phyloP scores from a whole-genome alignment of 1,140 invertebrate genomes.

The Adoxophyes honmai region DNA sequence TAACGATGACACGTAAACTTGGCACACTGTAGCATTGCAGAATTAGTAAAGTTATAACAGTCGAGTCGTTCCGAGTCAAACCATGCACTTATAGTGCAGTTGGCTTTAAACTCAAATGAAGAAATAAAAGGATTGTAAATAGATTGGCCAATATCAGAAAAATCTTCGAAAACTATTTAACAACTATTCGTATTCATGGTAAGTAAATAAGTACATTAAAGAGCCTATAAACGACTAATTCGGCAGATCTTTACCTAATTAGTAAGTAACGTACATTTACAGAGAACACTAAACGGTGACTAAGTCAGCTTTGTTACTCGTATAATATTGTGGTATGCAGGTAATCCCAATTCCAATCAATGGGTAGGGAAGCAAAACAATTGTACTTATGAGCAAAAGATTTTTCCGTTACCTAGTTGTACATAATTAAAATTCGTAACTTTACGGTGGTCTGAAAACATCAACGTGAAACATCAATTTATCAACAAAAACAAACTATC shows the following conservation, averaged over 20 bases:
- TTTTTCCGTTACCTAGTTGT: conserved; percentile 9
- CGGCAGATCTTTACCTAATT: conserved; percentile 58
- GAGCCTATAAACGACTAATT: conserved; percentile 69
- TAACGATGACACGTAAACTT: background rate
- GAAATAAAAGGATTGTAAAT: conserved; percentile 34
- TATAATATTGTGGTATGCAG: background rate
- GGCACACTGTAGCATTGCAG: conserved; percentile 2
- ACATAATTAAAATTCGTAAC: conserved; percentile 17
- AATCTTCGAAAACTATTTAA: conserved; percentile 47
- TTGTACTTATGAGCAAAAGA: conserved; percentile 8
- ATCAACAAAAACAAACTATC: conserved; percentile 72
- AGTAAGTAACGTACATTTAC: conserved; percentile 37
- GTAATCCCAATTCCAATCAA: background rate
- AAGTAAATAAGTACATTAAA: conserved; percentile 32
- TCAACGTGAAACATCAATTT: conserved; percentile 68
- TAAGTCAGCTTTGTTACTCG: conserved; percentile 21
- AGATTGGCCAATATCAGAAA: conserved; percentile 38
- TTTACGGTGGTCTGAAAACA: conserved; percentile 47
- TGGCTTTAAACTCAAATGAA: conserved; percentile 30
- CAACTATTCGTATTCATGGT: conserved; percentile 29
- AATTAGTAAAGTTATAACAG: conserved; percentile 11
- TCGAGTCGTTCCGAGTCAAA: background rate
- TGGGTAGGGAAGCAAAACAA: background rate
- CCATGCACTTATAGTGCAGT: conserved; percentile 26
- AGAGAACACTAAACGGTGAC: conserved; percentile 66